Percentiles rank a stretch among this genome's conserved stretches.
These are phyloP conservation scores for Corapipo altera DNA, from an alignment of 2,113 vertebrate genomes.

Conservation along the genomic window DNA sequence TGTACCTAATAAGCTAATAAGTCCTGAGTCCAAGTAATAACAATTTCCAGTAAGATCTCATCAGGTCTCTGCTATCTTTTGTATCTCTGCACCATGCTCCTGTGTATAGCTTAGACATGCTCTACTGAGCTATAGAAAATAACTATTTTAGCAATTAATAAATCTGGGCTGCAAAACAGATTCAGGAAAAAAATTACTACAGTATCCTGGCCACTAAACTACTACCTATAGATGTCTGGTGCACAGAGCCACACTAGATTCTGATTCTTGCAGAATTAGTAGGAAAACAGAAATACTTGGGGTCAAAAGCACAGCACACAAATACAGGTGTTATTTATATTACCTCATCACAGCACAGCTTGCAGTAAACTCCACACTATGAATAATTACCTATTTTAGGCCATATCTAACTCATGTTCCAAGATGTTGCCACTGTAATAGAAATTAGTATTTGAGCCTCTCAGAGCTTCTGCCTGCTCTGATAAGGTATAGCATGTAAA, in stretches of 20 bases:
- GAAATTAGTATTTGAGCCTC: conserved; percentile 13
- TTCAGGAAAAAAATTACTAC: background rate
- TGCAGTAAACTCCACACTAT: conserved; percentile 14
- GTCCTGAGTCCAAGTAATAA: background rate
- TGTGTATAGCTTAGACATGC: background rate
- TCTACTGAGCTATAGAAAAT: background rate
- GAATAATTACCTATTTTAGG: conserved; percentile 58
- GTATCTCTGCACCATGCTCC: conserved; percentile 1
- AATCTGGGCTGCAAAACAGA: background rate
- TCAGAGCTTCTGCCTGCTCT: background rate
- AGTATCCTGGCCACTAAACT: background rate
- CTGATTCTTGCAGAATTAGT: conserved; percentile 47
- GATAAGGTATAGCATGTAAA: background rate
- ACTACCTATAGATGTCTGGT: background rate
- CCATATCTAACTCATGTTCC: conserved; percentile 21
- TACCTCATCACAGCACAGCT: conserved; percentile 45
- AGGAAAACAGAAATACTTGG: conserved; percentile 26
- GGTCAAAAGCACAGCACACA: conserved; percentile 53
- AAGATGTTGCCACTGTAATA: conserved; percentile 32
- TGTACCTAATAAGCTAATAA: background rate
- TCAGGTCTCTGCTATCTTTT: background rate
- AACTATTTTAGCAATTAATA: background rate
- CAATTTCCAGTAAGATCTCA: background rate
- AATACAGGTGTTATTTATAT: conserved; percentile 37
- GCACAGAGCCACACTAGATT: background rate